Evolutionary conservation across 2,797 vertebrate species (phyloP).

Genomic region (Pangasius krempfi): DNA sequence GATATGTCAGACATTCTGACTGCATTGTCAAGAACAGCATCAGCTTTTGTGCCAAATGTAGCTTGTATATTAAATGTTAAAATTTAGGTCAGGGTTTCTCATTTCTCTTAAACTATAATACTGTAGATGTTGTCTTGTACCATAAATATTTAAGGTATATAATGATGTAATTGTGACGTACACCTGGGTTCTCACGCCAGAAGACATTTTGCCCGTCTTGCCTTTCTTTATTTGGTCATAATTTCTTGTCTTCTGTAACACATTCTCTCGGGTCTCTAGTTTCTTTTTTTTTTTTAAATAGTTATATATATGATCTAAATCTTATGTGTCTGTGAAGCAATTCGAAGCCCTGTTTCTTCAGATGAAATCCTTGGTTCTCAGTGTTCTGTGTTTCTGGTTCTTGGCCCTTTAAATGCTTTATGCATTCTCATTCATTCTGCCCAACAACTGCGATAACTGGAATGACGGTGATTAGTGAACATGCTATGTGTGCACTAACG

Average conservation of each 20-base stretch:
- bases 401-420: background rate
- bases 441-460: background rate
- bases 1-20: background rate
- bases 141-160: constrained; percentile 35
- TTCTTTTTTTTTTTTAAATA: too few species aligned
- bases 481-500: too few species aligned
- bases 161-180: constrained; percentile 2
- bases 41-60: background rate
- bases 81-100: constrained; percentile 3
- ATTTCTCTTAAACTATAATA: constrained; percentile 4
- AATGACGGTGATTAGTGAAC: background rate
- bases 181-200: background rate
- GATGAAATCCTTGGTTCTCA: background rate
- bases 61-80: background rate
- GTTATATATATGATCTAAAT: background rate
- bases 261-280: background rate
- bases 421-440: background rate
- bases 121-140: background rate
- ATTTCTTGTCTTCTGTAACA: background rate
- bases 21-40: background rate
- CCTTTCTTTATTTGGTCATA: background rate
- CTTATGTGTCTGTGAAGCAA: background rate
- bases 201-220: background rate
- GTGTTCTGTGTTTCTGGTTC: background rate
- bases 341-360: background rate